Conservation (phyloP, 1,140 invertebrate species). For the Heliconius nattereri region DNA sequence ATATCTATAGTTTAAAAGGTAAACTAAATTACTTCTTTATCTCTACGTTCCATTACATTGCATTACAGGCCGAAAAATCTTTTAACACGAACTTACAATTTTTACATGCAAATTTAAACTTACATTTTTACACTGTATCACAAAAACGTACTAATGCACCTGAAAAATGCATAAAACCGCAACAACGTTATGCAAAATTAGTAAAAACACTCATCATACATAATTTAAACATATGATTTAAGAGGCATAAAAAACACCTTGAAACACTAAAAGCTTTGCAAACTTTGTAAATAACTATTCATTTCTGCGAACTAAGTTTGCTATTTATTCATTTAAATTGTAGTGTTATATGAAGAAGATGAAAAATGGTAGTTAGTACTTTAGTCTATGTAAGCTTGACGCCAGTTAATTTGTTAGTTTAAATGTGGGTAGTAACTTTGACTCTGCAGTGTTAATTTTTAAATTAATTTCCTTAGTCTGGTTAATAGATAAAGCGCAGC, state of each 20-base stretch:
- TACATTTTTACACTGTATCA: not conserved
- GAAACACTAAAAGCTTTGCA: constrained; percentile 18
- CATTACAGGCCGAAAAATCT: too few species aligned
- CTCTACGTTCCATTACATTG: too few species aligned
- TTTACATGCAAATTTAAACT: not conserved
- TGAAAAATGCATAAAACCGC: constrained; percentile 5
- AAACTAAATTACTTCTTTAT: too few species aligned
- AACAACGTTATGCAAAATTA: constrained; percentile 6
- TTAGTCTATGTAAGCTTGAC: constrained; percentile 12
- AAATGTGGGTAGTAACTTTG: not conserved
- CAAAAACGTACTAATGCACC: not conserved
- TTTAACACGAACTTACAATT: not conserved
- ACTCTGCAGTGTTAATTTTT: not conserved
- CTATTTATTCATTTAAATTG: constrained; percentile 35
- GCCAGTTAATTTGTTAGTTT: constrained; percentile 1
- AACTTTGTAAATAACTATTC: constrained; percentile 39
- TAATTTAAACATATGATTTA: constrained; percentile 19
- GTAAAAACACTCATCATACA: constrained; percentile 6
- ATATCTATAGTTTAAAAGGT: too few species aligned
- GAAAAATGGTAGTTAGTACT: constrained; percentile 16
- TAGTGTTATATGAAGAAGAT: constrained; percentile 17
- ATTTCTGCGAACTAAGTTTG: constrained; percentile 25
- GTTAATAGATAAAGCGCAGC: too few species aligned
- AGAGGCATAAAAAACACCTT: constrained; percentile 17
- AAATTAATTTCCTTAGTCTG: too few species aligned